These are phyloP conservation scores for Melanogrammus aeglefinus DNA, from an alignment of 2,797 vertebrate species.

Conservation along the genomic window DNA sequence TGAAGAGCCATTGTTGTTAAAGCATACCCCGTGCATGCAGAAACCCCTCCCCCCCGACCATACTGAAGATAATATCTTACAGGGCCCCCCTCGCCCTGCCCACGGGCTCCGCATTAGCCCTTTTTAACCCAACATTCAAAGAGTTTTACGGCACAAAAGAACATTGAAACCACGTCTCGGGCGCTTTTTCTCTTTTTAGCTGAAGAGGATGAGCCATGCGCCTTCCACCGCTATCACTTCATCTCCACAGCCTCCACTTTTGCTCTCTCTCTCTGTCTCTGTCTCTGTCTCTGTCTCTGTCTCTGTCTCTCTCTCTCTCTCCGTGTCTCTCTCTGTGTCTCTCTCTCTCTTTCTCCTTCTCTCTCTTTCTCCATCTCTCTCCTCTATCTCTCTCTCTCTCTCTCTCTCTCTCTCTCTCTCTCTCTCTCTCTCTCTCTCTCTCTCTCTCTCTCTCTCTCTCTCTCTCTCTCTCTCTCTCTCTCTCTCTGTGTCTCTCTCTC, in stretches of 20 bases:
- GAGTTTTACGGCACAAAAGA: constrained; percentile 43
- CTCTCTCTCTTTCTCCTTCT: background rate
- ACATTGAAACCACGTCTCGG: constrained; percentile 46
- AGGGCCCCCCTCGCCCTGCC: constrained; percentile 34
- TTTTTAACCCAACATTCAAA: constrained; percentile 50
- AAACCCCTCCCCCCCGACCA: constrained; percentile 15
- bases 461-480: constrained; percentile 18
- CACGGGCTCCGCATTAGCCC: constrained; percentile 32
- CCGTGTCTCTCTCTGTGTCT: constrained; percentile 11
- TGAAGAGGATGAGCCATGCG: constrained; percentile 29
- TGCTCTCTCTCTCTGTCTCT: constrained; percentile 17
- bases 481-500: constrained; percentile 3
- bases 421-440: constrained; percentile 30
- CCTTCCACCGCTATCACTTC: constrained; percentile 32
- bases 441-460: constrained; percentile 28
- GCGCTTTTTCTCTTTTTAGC: background rate
- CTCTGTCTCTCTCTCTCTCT: constrained; percentile 9
- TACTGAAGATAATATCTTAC: constrained; percentile 62
- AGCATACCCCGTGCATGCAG: constrained; percentile 47
- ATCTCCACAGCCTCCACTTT: background rate
- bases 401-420: constrained; percentile 26
- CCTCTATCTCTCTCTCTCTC: constrained; percentile 25
- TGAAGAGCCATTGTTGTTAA: constrained; percentile 72
- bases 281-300: constrained; percentile 22
- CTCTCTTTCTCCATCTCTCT: constrained; percentile 17